A percentile compares a stretch with the other conserved stretches of the same genome.
phyloP scores from a whole-genome alignment of 1,140 invertebrate species.

The Nomia melanderi region DNA sequence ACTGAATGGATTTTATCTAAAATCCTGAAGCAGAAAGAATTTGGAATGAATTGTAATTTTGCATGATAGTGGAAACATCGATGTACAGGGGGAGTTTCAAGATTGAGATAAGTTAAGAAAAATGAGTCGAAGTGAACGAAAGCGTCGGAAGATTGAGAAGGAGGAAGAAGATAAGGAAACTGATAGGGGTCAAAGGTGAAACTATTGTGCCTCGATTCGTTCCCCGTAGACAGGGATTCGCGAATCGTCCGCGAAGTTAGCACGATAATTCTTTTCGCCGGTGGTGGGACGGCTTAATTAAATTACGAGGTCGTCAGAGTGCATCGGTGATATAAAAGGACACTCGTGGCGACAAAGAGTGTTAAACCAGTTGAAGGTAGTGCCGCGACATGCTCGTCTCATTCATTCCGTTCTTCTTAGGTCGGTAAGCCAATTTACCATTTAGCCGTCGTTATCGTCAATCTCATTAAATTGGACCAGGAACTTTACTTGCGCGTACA shows the following conservation, averaged over 20 bases:
- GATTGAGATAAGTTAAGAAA: too few relatives aligned
- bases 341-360: conserved; percentile 38
- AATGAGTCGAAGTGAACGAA: too few relatives aligned
- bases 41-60: too few relatives aligned
- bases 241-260: neutral
- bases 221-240: neutral
- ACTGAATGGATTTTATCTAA: too few relatives aligned
- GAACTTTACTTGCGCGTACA: neutral
- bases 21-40: too few relatives aligned
- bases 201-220: too few relatives aligned
- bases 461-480: conserved; percentile 22
- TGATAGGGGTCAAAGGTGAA: neutral
- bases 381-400: conserved; percentile 50
- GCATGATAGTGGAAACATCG: too few relatives aligned
- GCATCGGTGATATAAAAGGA: conserved; percentile 46
- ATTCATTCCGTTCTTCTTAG: conserved; percentile 61
- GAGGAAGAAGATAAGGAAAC: too few relatives aligned
- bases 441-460: conserved; percentile 29
- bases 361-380: conserved; percentile 45
- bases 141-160: too few relatives aligned
- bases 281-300: conserved; percentile 41
- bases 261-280: neutral
- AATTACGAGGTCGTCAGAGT: conserved; percentile 51
- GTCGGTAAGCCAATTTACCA: conserved; percentile 55
- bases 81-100: too few relatives aligned